These are phyloP conservation scores for Aricia artaxerxes DNA, from an alignment of 2,888 invertebrate species.

Conservation along the genomic window DNA sequence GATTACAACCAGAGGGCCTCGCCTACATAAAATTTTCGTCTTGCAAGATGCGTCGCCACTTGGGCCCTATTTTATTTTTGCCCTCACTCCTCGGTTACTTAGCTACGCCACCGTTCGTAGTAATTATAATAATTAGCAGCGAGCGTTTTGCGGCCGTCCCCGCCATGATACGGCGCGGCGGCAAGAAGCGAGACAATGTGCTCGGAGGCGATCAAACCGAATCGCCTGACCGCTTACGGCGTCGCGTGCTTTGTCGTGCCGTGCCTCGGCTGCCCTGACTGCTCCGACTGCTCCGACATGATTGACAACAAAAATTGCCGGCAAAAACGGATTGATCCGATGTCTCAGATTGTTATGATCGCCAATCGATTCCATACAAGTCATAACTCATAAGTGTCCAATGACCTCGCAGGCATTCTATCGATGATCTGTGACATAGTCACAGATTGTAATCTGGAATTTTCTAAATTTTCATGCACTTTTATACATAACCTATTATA, in stretches of 20 bases:
- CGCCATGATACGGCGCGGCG: constrained; percentile 7
- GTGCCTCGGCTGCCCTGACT: not conserved
- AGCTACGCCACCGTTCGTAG: not conserved
- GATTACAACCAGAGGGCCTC: too few species aligned
- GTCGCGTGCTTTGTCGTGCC: not conserved
- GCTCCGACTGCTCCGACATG: not conserved
- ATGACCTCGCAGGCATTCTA: too few species aligned
- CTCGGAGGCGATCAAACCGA: constrained; percentile 21
- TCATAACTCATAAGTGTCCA: too few species aligned
- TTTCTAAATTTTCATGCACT: not conserved
- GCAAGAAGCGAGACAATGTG: constrained; percentile 27
- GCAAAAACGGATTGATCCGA: constrained; percentile 10
- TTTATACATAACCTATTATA: not conserved
- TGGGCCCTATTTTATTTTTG: not conserved
- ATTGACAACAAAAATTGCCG: constrained; percentile 15
- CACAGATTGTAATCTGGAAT: not conserved
- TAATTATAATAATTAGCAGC: constrained; percentile 24
- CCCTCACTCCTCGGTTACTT: not conserved
- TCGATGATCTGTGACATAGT: too few species aligned
- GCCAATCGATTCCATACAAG: not conserved
- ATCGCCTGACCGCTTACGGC: not conserved
- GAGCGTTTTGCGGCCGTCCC: not conserved
- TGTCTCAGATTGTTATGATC: not conserved
- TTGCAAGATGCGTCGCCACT: not conserved
- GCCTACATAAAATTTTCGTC: too few species aligned